Evolutionary conservation across 1,140 invertebrate genomes (phyloP).

Genomic region (Eriocheir sinensis): DNA sequence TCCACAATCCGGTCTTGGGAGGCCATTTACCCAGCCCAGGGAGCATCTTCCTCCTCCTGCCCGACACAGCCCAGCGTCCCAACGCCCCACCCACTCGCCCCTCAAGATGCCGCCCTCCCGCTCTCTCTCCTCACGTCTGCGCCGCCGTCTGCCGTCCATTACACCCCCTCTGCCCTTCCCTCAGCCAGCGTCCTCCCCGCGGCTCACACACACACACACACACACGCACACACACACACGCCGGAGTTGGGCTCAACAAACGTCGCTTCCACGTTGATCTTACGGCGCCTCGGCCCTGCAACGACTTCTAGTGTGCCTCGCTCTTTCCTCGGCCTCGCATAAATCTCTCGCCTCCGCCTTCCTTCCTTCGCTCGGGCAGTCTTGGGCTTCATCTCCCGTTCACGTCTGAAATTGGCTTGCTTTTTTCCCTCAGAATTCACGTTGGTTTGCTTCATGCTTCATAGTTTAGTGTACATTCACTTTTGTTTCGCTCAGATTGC

Average conservation of each 20-base stretch:
- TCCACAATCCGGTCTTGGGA: not conserved
- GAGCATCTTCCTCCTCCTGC: not conserved
- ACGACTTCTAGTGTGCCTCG: not conserved
- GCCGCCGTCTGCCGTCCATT: not conserved
- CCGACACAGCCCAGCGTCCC: too few species aligned
- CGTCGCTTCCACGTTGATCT: not conserved
- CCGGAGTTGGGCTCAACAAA: too few species aligned
- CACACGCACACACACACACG: too few species aligned
- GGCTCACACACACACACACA: not conserved
- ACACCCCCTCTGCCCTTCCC: not conserved
- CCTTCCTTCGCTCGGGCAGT: too few species aligned
- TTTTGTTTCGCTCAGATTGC: too few species aligned
- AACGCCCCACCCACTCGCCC: too few species aligned
- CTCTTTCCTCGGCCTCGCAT: not conserved
- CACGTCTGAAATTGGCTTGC: too few species aligned
- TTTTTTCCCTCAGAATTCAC: not conserved
- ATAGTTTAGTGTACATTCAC: too few species aligned
- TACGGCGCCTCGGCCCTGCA: not conserved
- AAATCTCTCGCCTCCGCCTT: not conserved
- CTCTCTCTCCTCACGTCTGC: not conserved
- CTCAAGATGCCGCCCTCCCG: not conserved
- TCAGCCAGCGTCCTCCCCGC: not conserved
- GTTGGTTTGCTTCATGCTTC: too few species aligned
- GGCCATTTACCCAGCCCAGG: not conserved
- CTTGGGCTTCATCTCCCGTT: too few species aligned